These are phyloP conservation scores for Sigmodon hispidus DNA, from an alignment of 2,113 vertebrate species.

Conservation along the genomic window DNA sequence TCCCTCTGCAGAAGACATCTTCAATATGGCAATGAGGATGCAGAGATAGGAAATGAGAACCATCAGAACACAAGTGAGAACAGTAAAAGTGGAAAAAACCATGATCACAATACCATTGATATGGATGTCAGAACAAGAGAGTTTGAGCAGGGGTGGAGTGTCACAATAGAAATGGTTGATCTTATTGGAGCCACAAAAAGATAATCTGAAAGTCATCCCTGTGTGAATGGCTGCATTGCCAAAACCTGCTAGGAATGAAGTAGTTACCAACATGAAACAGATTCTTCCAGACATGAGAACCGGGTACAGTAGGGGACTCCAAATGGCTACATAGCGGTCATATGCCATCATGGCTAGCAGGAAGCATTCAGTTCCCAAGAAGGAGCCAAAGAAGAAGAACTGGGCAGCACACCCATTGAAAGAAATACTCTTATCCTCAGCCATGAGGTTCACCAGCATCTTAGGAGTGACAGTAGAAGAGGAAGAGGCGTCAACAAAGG, in stretches of 20 bases:
- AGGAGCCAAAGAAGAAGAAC: slow-evolving; percentile 75
- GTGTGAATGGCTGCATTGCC: slow-evolving; percentile 76
- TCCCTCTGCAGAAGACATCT: slow-evolving; percentile 56
- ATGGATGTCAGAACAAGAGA: slow-evolving; percentile 67
- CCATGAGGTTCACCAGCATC: slow-evolving; percentile 67
- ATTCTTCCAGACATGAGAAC: slow-evolving; percentile 72
- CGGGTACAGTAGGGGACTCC: slow-evolving; percentile 71
- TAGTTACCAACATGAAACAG: slow-evolving; percentile 56
- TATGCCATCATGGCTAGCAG: slow-evolving; percentile 77
- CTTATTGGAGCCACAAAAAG: slow-evolving; percentile 73
- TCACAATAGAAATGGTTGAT: slow-evolving; percentile 80
- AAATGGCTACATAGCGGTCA: slow-evolving; percentile 75
- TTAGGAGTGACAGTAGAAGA: slow-evolving; percentile 73
- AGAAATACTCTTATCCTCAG: slow-evolving; percentile 69
- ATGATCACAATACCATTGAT: slow-evolving; percentile 75
- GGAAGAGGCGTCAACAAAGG: slow-evolving; percentile 71
- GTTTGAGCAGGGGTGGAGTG: slow-evolving; percentile 72
- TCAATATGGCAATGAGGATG: slow-evolving; percentile 73
- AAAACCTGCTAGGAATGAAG: slow-evolving; percentile 71
- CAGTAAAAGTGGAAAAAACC: slow-evolving; percentile 67
- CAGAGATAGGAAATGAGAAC: slow-evolving; percentile 72
- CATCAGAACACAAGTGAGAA: slow-evolving; percentile 67
- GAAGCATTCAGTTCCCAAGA: slow-evolving; percentile 75
- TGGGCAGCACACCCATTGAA: slow-evolving; percentile 70
- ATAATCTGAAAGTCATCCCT: slow-evolving; percentile 71